These are phyloP conservation scores for Takifugu bimaculatus DNA, from an alignment of 2,113 vertebrate species.

Conservation along the genomic window DNA sequence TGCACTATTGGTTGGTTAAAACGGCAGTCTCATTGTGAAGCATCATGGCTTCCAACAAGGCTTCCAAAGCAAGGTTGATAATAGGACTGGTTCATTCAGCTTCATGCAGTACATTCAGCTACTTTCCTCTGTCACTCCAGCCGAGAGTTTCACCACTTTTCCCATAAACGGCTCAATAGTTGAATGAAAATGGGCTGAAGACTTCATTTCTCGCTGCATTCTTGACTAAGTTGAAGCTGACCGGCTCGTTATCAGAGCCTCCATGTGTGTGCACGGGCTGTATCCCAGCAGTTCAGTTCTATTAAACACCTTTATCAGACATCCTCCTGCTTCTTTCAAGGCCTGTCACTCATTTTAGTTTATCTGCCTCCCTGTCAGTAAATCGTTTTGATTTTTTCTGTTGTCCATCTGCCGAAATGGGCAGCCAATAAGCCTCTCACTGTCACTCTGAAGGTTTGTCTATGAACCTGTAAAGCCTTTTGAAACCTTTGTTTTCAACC, in stretches of 20 bases:
- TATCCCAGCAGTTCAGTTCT: conserved; percentile 44
- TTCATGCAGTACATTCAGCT: neutral
- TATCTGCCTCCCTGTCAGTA: conserved; percentile 33
- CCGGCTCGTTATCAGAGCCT: conserved; percentile 55
- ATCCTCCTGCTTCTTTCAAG: conserved; percentile 13
- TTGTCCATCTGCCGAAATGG: conserved; percentile 13
- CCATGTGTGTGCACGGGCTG: conserved; percentile 24
- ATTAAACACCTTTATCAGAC: conserved; percentile 38
- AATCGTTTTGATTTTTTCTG: conserved; percentile 39
- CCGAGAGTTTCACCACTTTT: conserved; percentile 34
- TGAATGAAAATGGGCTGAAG: conserved; percentile 28
- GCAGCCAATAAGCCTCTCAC: conserved; percentile 4
- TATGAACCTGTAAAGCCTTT: neutral
- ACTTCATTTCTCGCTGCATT: conserved; percentile 16
- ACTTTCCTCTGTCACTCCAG: conserved; percentile 27
- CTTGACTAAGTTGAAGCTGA: conserved; percentile 25
- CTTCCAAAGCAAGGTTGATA: conserved; percentile 6
- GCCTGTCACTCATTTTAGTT: conserved; percentile 45
- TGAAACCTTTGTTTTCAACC: no score
- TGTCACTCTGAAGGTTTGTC: neutral
- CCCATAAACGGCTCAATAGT: conserved; percentile 43
- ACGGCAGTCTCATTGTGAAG: no score
- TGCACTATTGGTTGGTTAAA: no score
- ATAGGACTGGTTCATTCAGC: conserved; percentile 19
- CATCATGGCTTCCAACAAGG: neutral